A percentile compares a stretch with the other conserved stretches of the same genome.
Evolutionary conservation across 2,113 vertebrate species (phyloP).

Genomic region (pig (Sus scrofa)): DNA sequence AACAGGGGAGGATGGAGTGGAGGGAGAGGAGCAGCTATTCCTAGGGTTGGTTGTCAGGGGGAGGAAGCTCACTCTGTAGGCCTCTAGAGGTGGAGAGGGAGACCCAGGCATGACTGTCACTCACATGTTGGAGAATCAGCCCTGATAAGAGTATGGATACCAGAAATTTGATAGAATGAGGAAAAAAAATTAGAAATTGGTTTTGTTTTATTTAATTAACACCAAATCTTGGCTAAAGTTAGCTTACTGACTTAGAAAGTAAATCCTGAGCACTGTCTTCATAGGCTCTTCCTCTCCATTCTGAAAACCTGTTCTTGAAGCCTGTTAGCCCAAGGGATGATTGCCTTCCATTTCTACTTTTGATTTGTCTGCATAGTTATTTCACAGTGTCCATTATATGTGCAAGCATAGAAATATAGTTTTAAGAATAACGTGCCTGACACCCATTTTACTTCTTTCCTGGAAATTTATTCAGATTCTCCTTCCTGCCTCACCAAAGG

Average conservation of each 20-base stretch:
- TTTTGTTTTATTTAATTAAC: background rate
- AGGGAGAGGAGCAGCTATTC: background rate
- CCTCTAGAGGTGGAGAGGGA: background rate
- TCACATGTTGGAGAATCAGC: background rate
- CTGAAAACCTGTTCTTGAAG: background rate
- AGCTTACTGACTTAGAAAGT: background rate
- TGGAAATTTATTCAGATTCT: background rate
- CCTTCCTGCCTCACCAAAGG: background rate
- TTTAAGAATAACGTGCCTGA: background rate
- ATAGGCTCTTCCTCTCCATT: background rate
- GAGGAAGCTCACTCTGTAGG: background rate
- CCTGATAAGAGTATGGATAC: background rate
- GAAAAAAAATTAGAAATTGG: slow-evolving; percentile 7
- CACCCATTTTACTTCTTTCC: background rate
- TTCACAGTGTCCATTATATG: background rate
- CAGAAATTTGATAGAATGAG: background rate
- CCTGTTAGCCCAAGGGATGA: background rate
- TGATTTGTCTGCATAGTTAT: background rate
- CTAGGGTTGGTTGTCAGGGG: background rate
- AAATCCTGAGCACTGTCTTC: background rate
- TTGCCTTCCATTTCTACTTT: background rate
- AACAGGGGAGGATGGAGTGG: background rate
- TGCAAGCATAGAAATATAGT: background rate
- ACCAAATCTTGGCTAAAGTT: background rate
- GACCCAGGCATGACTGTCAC: background rate